Base-by-base conservation (phyloP, 1,140 invertebrate genomes). In the Aradophagus sp. region DNA sequence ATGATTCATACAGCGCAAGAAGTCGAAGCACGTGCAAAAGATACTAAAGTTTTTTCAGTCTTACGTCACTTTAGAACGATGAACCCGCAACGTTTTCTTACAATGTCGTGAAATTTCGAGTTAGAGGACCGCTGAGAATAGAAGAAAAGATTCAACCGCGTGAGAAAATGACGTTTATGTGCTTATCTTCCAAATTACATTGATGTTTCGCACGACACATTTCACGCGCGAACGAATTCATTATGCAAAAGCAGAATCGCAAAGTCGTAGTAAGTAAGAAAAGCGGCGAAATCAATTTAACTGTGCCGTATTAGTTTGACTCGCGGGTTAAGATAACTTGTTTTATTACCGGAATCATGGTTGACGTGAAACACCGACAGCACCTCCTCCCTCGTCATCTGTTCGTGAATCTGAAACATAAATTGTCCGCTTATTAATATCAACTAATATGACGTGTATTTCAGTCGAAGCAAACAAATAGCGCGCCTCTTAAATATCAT, bases 301-400 rank as follows among this genome's bases (percentile, higher is more conserved):
- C n/a, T n/a, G n/a, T n/a, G n/a, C n/a, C n/a, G n/a, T n/a, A n/a
- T n/a, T n/a, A n/a, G n/a, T n/a, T n/a, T n/a, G n/a, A n/a, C n/a
- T n/a, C n/a, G n/a, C n/a, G 19, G 38, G 47, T 55, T 55, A 65
- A 38, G 20, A 47, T 62, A 65, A 74, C 45, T 69, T 13, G 42
- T 74, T 76, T 71, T 68, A 70, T 89, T 86, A 91, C 90, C 92
- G 81, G 89, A 87, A 75, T 91, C 88, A 79, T 92, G 90, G 79
- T 88, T 91, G 42, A 93, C 92, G 83, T 95, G 93, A 86, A 95
- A 95, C 55, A 94, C 90, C 74, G 88, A 90, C 77, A 89, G 87
- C 78, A 94, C 87, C 86, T 95, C 93, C 62, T 93, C 91, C 77
- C 88, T 81, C 63, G 92, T 91, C 93, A 95, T 95, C 78, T 92